These are phyloP conservation scores for Eilema caniola DNA, from an alignment of 2,888 invertebrate species.

Conservation along the genomic window DNA sequence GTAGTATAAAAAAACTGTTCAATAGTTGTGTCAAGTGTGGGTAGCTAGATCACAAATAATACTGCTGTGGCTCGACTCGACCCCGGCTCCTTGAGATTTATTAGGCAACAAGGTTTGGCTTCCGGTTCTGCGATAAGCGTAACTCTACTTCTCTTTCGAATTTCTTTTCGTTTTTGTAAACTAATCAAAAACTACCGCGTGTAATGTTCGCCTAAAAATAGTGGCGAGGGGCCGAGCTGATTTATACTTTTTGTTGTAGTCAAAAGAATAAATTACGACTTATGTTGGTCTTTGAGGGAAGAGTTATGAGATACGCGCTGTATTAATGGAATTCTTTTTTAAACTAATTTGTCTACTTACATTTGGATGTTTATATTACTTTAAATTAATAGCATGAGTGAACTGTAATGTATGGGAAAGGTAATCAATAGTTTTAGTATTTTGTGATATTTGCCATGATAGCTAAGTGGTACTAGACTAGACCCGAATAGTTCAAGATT, in stretches of 20 bases:
- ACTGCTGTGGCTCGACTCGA: neutral
- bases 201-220: slow-evolving; percentile 12
- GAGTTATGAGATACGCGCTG: slow-evolving; percentile 3
- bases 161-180: neutral
- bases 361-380: neutral
- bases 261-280: slow-evolving; percentile 7
- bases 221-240: slow-evolving; percentile 8
- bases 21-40: too few relatives aligned
- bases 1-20: too few relatives aligned
- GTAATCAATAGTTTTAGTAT: neutral
- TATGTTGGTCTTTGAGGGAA: slow-evolving; percentile 2
- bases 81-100: neutral
- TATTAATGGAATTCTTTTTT: slow-evolving; percentile 9
- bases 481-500: too few relatives aligned
- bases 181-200: slow-evolving; percentile 5
- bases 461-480: neutral
- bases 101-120: neutral
- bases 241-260: slow-evolving; percentile 10
- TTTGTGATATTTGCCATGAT: neutral
- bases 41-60: neutral
- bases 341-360: slow-evolving; percentile 11
- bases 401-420: neutral
- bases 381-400: neutral
- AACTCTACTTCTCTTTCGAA: neutral
- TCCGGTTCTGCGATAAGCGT: neutral